phyloP scores from a whole-genome alignment of 2,888 invertebrate species.

The Operophtera brumata region DNA sequence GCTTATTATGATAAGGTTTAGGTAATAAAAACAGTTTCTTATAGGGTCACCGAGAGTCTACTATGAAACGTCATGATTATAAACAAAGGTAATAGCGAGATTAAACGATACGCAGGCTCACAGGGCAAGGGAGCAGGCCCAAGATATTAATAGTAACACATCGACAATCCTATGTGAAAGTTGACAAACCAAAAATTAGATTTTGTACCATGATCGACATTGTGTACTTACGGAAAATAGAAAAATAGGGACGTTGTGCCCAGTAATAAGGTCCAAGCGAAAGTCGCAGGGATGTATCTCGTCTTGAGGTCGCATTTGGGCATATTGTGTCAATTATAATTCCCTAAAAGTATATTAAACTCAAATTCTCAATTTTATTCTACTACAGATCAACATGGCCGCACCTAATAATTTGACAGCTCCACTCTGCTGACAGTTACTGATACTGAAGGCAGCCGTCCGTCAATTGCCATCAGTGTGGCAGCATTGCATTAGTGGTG shows the following conservation, averaged over 20 bases:
- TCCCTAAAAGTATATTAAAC: slow-evolving; percentile 69
- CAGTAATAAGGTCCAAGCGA: slow-evolving; percentile 98
- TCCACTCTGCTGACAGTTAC: background rate
- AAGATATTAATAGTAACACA: slow-evolving; percentile 71
- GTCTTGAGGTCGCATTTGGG: slow-evolving; percentile 98
- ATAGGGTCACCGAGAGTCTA: slow-evolving; percentile 2
- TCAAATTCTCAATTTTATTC: slow-evolving; percentile 65
- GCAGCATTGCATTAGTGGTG: slow-evolving; percentile 29
- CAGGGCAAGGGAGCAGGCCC: slow-evolving; percentile 51
- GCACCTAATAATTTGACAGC: slow-evolving; percentile 80
- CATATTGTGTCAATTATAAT: slow-evolving; percentile 84
- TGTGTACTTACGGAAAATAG: slow-evolving; percentile 96
- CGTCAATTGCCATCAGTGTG: slow-evolving; percentile 43
- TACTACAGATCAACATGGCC: slow-evolving; percentile 83
- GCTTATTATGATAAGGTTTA: slow-evolving; percentile 10
- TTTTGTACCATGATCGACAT: slow-evolving; percentile 60
- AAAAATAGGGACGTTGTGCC: slow-evolving; percentile 97
- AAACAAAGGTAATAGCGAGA: slow-evolving; percentile 14
- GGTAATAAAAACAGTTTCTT: slow-evolving; percentile 9
- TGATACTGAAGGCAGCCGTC: background rate
- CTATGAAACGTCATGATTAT: slow-evolving; percentile 21
- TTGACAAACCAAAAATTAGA: slow-evolving; percentile 70
- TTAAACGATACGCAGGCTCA: slow-evolving; percentile 39
- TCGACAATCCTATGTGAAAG: slow-evolving; percentile 73
- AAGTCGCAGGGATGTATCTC: slow-evolving; percentile 98